These are phyloP conservation scores for Macaria liturata DNA, from an alignment of 2,888 invertebrate species.

Conservation along the genomic window DNA sequence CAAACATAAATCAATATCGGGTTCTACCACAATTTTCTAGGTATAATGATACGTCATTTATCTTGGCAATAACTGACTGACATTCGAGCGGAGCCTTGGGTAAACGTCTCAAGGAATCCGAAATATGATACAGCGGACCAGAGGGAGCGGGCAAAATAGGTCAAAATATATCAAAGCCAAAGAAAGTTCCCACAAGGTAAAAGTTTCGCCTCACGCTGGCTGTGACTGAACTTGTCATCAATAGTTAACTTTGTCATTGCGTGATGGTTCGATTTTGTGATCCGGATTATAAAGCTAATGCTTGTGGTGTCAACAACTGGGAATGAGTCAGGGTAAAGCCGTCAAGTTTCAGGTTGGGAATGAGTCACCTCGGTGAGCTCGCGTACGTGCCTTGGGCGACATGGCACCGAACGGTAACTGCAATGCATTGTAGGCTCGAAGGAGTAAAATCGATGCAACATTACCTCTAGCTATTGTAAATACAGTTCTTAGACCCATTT, in stretches of 20 bases:
- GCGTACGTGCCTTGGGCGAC: conserved; percentile 14
- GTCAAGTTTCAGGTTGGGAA: conserved; percentile 2
- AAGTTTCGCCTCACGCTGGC: neutral
- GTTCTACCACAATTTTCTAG: conserved; percentile 7
- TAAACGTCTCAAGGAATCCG: conserved; percentile 2
- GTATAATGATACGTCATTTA: conserved; percentile 9
- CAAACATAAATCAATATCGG: neutral
- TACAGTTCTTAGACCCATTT: neutral
- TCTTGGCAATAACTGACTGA: conserved; percentile 10
- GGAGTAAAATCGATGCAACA: conserved; percentile 8
- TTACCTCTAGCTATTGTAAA: neutral
- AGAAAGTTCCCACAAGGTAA: neutral
- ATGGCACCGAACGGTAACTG: conserved; percentile 15
- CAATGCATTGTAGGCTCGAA: conserved; percentile 11
- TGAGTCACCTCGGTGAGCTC: conserved; percentile 12
- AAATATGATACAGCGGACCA: conserved; percentile 8
- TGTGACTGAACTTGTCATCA: neutral
- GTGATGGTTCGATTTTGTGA: neutral
- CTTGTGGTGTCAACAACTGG: neutral
- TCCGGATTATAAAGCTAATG: neutral
- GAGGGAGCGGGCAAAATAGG: conserved; percentile 1
- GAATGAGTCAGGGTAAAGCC: conserved; percentile 4
- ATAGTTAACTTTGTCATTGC: neutral
- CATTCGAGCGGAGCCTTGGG: neutral
- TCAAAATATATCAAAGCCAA: conserved; percentile 4